These are phyloP conservation scores for Diorhabda elongata DNA, from an alignment of 1,140 invertebrate species.

Conservation along the genomic window DNA sequence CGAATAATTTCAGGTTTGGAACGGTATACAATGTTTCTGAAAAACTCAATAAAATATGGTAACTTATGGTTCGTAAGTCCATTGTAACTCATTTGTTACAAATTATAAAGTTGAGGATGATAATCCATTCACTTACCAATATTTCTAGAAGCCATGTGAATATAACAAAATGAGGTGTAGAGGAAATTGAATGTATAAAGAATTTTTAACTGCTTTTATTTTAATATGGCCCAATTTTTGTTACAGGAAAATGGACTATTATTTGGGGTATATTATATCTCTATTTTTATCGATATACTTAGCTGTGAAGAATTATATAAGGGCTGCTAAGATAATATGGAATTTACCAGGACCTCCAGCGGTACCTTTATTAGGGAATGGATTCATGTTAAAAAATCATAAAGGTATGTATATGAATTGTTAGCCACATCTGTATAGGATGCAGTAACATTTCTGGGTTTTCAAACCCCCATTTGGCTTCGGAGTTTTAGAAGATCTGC, in stretches of 20 bases:
- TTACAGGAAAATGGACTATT: not conserved
- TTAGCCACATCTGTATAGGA: not conserved
- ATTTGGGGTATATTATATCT: not conserved
- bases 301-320: conserved; percentile 28
- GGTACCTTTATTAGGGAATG: conserved; percentile 34
- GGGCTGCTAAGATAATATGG: conserved; percentile 27
- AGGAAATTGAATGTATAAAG: no score
- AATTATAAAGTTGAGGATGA: no score
- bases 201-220: no score
- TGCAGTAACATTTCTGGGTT: not conserved
- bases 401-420: conserved; percentile 26
- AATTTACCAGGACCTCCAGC: conserved; percentile 33
- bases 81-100: no score
- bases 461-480: not conserved
- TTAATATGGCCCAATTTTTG: not conserved
- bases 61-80: no score
- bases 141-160: no score
- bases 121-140: no score
- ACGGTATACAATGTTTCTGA: no score
- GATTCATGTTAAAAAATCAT: conserved; percentile 26
- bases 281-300: not conserved
- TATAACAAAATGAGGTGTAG: no score
- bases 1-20: no score
- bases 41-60: no score
- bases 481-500: not conserved